Percentiles rank a stretch among this genome's conserved stretches.
phyloP scores from a whole-genome alignment of 37 sponge, comb jelly and placozoan species.

The Tethya wilhelma region DNA sequence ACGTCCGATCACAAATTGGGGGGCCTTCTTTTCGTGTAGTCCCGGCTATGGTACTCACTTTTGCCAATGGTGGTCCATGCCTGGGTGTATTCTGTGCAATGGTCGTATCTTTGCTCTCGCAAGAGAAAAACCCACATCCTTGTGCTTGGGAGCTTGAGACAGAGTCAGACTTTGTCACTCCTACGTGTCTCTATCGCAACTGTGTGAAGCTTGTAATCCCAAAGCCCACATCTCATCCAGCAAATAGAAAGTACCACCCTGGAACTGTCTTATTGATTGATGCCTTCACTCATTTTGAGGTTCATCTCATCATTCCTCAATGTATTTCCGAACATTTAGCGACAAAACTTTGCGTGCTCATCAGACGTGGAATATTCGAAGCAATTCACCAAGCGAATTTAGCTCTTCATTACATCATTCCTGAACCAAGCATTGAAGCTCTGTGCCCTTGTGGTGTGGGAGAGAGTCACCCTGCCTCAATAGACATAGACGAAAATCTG shows the following conservation, averaged over 20 bases:
- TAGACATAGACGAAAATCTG: too few species aligned
- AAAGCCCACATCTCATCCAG: too few species aligned
- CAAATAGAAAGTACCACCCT: too few species aligned
- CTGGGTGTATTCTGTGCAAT: constrained; percentile 15
- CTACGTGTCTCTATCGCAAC: constrained; percentile 18
- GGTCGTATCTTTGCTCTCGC: neutral
- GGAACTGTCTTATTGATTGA: constrained; percentile 14
- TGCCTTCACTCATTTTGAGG: constrained; percentile 12
- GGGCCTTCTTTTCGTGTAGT: neutral
- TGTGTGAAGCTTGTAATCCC: constrained; percentile 11
- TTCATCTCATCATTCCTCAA: neutral
- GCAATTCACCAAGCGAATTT: too few species aligned
- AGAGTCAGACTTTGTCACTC: neutral
- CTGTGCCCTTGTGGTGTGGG: too few species aligned
- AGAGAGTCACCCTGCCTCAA: too few species aligned
- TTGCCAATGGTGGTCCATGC: neutral
- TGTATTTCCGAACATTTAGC: too few species aligned
- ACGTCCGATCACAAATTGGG: neutral
- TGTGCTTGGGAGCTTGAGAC: constrained; percentile 23
- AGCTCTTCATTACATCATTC: too few species aligned
- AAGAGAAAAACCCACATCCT: neutral
- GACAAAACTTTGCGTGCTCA: too few species aligned
- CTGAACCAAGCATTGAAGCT: too few species aligned
- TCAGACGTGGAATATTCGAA: too few species aligned
- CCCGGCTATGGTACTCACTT: neutral